phyloP scores from a whole-genome alignment of 2,888 invertebrate species.

The Drosophila suboccidentalis region DNA sequence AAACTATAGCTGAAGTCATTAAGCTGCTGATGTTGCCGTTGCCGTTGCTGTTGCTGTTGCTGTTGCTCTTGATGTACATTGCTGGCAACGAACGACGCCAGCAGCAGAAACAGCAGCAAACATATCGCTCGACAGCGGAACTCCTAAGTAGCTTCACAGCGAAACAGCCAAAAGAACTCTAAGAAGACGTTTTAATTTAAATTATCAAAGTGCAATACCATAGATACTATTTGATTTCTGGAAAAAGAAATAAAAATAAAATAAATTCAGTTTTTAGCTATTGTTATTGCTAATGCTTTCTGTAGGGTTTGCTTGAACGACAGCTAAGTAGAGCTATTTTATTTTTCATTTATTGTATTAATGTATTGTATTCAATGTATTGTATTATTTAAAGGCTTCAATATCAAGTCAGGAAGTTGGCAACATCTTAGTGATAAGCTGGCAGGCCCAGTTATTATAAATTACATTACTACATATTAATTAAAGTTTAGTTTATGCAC shows the following conservation, averaged over 20 bases:
- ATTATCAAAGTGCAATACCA: not conserved
- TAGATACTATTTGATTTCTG: too few species aligned
- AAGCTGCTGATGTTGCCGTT: slow-evolving; percentile 11
- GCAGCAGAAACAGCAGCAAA: slow-evolving; percentile 32
- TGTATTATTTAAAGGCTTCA: too few species aligned
- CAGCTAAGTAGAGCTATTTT: too few species aligned
- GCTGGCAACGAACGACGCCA: slow-evolving; percentile 56
- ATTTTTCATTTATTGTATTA: too few species aligned
- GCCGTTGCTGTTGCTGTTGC: slow-evolving; percentile 9
- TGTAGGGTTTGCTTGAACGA: too few species aligned
- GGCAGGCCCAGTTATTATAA: too few species aligned
- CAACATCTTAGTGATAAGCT: not conserved
- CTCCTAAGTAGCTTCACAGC: slow-evolving; percentile 37
- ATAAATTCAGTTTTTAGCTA: too few species aligned
- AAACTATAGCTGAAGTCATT: slow-evolving; percentile 21
- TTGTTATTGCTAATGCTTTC: too few species aligned
- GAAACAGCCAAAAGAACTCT: not conserved
- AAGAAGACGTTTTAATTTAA: not conserved
- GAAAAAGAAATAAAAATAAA: too few species aligned
- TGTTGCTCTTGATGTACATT: slow-evolving; percentile 41
- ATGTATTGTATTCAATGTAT: too few species aligned
- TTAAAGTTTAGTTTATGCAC: too few species aligned
- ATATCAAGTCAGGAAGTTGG: not conserved
- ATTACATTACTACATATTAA: too few species aligned
- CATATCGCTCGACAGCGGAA: slow-evolving; percentile 41